Evolutionary conservation across 2,888 invertebrate species (phyloP).

Genomic region (Imbricaverruca yamaguchii): DNA sequence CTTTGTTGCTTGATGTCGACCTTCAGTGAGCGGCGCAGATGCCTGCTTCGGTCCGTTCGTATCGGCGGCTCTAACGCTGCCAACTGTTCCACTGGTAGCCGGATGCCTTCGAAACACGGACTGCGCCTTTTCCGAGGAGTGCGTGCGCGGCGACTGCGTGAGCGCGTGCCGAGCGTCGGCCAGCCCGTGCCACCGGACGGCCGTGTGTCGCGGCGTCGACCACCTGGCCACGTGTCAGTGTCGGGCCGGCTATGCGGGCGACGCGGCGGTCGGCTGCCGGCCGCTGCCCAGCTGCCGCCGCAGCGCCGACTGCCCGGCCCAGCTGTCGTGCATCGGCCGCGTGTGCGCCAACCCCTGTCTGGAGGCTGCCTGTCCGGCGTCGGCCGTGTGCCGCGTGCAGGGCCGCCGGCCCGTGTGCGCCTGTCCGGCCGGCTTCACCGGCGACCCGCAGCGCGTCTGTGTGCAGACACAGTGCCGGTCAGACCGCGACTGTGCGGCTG

Average conservation of each 20-base stretch:
- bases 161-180: conserved; percentile 45
- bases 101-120: conserved; percentile 32
- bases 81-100: conserved; percentile 24
- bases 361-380: conserved; percentile 28
- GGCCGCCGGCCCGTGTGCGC: conserved; percentile 77
- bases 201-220: conserved; percentile 28
- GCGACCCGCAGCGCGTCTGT: conserved; percentile 70
- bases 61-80: no score
- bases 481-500: conserved; percentile 64
- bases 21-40: no score
- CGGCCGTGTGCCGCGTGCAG: conserved; percentile 54
- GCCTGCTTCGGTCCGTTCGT: no score
- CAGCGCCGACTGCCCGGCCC: conserved; percentile 37
- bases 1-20: no score
- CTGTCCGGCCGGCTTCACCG: conserved; percentile 70
- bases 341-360: conserved; percentile 77
- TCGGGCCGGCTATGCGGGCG: conserved; percentile 73
- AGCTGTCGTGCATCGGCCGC: conserved; percentile 61
- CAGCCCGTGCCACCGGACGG: conserved; percentile 51
- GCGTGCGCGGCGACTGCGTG: conserved; percentile 33
- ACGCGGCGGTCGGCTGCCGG: conserved; percentile 32
- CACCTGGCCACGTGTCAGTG: conserved; percentile 58
- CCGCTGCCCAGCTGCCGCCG: conserved; percentile 29
- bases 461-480: conserved; percentile 52
- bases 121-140: conserved; percentile 31